Conservation (phyloP, 2,113 vertebrate species). For the Rhabdornis inornatus region DNA sequence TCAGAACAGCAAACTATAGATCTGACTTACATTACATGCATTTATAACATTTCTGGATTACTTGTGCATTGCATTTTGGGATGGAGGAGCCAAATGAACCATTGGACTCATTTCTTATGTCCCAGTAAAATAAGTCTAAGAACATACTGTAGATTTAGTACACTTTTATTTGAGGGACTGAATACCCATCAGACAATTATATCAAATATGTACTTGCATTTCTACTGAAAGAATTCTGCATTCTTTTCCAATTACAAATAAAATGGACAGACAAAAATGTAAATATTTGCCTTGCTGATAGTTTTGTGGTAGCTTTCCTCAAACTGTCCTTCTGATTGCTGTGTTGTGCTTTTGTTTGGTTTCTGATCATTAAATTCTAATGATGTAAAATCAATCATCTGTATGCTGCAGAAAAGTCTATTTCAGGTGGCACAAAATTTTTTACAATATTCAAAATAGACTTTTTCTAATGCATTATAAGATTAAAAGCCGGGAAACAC, state of each 20-base stretch:
- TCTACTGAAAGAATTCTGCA: not conserved
- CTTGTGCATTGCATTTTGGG: not conserved
- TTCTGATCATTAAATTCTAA: not conserved
- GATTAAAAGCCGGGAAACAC: not conserved
- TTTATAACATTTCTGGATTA: not conserved
- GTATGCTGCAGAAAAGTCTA: not conserved
- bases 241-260: not conserved
- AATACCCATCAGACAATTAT: not conserved
- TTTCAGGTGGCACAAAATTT: not conserved
- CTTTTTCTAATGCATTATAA: not conserved
- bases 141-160: not conserved
- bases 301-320: not conserved
- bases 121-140: not conserved
- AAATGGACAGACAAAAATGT: not conserved
- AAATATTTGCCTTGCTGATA: not conserved
- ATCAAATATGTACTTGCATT: not conserved
- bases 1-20: not conserved
- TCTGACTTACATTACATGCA: not conserved
- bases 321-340: not conserved
- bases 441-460: not conserved
- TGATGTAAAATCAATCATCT: not conserved
- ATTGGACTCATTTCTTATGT: not conserved
- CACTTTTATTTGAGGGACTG: not conserved
- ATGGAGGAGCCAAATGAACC: not conserved
- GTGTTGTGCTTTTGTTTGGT: not conserved